Evolutionary conservation across 2,113 vertebrate species (phyloP).

Genomic region (Lepus europaeus): DNA sequence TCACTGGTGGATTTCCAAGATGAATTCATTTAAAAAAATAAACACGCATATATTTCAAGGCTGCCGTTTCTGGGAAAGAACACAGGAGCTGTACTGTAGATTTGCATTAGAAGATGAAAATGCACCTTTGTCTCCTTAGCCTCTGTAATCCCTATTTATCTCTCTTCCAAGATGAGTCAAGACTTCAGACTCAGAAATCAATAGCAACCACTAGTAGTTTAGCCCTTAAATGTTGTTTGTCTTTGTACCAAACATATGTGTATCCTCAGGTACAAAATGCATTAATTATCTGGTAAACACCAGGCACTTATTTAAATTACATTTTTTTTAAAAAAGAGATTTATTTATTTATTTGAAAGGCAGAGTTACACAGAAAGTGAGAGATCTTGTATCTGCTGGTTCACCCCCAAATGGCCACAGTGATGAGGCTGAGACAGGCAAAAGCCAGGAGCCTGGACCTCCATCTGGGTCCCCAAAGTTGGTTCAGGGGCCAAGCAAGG

Average conservation of each 20-base stretch:
- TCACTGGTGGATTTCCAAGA: slow-evolving; percentile 5
- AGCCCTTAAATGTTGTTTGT: not conserved
- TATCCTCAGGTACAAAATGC: not conserved
- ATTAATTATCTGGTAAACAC: not conserved
- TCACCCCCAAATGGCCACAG: too few species aligned
- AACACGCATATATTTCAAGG: not conserved
- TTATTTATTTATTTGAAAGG: too few species aligned
- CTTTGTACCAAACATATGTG: not conserved
- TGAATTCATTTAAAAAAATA: not conserved
- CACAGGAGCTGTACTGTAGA: not conserved
- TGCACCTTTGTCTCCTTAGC: too few species aligned
- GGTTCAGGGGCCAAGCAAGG: too few species aligned
- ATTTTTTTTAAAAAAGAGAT: too few species aligned
- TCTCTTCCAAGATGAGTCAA: not conserved
- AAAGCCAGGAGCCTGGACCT: too few species aligned
- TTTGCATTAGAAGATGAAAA: not conserved
- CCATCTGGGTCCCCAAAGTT: too few species aligned
- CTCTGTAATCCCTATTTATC: not conserved
- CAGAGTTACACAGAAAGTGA: too few species aligned
- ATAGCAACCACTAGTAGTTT: not conserved
- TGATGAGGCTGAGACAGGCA: too few species aligned
- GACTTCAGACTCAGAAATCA: not conserved
- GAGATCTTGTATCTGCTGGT: too few species aligned
- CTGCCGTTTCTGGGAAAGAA: not conserved
- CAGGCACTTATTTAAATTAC: not conserved